Conservation (phyloP, 2,113 vertebrate genomes). For the Geothlypis trichas region DNA sequence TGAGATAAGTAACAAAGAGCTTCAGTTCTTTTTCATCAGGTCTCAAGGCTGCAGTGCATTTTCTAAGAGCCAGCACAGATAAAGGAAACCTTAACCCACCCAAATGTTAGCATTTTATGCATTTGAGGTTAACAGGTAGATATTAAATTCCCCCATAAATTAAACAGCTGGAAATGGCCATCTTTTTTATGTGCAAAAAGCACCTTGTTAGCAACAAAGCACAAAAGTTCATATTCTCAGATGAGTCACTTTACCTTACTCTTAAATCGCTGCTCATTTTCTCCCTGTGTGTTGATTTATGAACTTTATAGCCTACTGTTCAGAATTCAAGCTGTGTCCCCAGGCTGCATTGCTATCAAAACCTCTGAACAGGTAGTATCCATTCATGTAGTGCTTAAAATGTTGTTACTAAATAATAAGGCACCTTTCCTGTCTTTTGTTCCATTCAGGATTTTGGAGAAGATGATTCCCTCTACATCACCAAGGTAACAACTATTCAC, state of each 20-base stretch:
- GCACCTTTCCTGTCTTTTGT: slow-evolving; percentile 42
- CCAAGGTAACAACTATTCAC: slow-evolving; percentile 96
- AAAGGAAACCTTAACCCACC: neutral
- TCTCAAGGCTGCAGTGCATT: neutral
- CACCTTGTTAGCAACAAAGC: slow-evolving; percentile 27
- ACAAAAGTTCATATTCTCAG: slow-evolving; percentile 18
- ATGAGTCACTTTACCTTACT: neutral
- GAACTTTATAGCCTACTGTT: neutral
- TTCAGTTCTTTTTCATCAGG: neutral
- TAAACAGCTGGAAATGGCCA: slow-evolving; percentile 14
- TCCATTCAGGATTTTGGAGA: slow-evolving; percentile 91
- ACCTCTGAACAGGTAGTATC: neutral
- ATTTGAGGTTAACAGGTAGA: neutral
- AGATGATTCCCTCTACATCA: slow-evolving; percentile 94
- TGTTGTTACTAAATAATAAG: neutral
- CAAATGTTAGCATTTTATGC: neutral
- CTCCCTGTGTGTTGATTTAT: neutral
- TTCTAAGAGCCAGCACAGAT: neutral
- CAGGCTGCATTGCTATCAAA: neutral
- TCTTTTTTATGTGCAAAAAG: neutral
- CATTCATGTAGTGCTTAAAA: neutral
- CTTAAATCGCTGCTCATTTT: slow-evolving; percentile 2
- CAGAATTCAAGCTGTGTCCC: neutral
- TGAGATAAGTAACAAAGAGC: neutral
- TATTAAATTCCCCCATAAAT: slow-evolving; percentile 9